Base-by-base conservation (phyloP, 2,113 vertebrate genomes). In the Ammodramus savannarum region DNA sequence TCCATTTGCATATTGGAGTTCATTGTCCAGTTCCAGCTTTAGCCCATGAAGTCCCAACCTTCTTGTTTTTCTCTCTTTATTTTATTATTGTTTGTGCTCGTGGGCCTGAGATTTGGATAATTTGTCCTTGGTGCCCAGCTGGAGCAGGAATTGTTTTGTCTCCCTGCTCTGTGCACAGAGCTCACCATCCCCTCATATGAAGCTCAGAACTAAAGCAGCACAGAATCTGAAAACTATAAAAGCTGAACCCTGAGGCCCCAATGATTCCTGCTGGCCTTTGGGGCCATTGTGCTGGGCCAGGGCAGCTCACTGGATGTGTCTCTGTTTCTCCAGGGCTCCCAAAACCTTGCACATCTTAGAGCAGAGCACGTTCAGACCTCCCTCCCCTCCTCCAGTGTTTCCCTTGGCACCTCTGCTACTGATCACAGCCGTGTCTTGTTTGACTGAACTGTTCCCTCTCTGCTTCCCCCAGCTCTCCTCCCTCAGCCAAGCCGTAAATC, bases 401-500 rank as follows among this genome's bases (percentile, higher is more conserved):
- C 84, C 84, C 49, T 89, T 89, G 74, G 73, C 69, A 18, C 41
- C 34, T 49, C 44, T 79, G 65, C 74, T 65, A 5, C 77, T 13
- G 39, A 78, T 87, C 86, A 68, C 69, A 91, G 77, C 66, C 58
- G 5, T 68, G 10, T 68, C 84, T 92, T 89, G 69, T 85, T 87
- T 82, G 87, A 87, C 44, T 48, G 73, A 79, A 49, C 23, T 7
- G 2, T 63, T 95, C 61, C 49, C 62, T 41, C 44, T 57, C 84
- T 59, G 57, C 84, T 82, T 39, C 46, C 76, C 82, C 62, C 68
- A 86, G 89, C 86, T 86, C 57, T 65, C 44, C 85, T 77, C 49
- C 39, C 41, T 26, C 18, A 38, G 87, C 81, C 93, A 91, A 91
- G 84, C 26, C 7, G 2, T 92, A 92, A 91, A 95, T 94, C 77